These are phyloP conservation scores for Thaleichthys pacificus DNA, from an alignment of 2,797 vertebrate genomes.

Conservation along the genomic window DNA sequence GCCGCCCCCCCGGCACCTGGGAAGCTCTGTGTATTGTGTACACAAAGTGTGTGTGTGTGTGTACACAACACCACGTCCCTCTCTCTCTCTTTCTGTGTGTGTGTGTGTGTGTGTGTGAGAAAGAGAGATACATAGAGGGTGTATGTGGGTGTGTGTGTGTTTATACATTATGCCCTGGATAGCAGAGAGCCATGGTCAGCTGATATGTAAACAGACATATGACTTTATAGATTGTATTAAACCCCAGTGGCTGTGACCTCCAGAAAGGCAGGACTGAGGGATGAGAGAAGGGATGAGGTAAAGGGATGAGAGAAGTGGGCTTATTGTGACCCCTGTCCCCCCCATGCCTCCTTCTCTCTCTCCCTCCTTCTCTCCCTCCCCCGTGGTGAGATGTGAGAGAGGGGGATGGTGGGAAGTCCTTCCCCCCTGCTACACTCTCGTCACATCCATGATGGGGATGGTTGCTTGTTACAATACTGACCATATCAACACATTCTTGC, in stretches of 20 bases:
- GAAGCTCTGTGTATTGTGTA: constrained; percentile 73
- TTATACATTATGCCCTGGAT: constrained; percentile 79
- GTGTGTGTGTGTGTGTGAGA: neutral
- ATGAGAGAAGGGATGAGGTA: neutral
- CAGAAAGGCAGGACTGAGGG: neutral
- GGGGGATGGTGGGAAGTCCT: neutral
- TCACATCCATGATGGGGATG: constrained; percentile 40
- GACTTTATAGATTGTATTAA: constrained; percentile 84
- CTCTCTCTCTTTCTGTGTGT: no score
- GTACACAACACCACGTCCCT: neutral
- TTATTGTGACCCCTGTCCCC: constrained; percentile 30
- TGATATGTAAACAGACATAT: constrained; percentile 87
- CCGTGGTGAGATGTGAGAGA: constrained; percentile 1
- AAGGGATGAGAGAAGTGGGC: neutral
- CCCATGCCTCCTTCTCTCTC: neutral
- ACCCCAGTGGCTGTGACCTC: constrained; percentile 72
- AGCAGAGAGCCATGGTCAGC: constrained; percentile 78
- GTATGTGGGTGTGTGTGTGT: constrained; percentile 56
- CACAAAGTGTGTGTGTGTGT: constrained; percentile 64
- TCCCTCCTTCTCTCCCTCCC: constrained; percentile 25
- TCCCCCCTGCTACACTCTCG: constrained; percentile 1
- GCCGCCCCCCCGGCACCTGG: constrained; percentile 44
- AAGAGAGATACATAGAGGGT: constrained; percentile 60
- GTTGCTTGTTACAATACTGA: constrained; percentile 46
- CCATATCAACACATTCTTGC: constrained; percentile 49